A percentile compares a stretch with the other conserved stretches of the same genome.
Conservation (phyloP, 2,888 invertebrate genomes). For the Onthophagus sagittarius region DNA sequence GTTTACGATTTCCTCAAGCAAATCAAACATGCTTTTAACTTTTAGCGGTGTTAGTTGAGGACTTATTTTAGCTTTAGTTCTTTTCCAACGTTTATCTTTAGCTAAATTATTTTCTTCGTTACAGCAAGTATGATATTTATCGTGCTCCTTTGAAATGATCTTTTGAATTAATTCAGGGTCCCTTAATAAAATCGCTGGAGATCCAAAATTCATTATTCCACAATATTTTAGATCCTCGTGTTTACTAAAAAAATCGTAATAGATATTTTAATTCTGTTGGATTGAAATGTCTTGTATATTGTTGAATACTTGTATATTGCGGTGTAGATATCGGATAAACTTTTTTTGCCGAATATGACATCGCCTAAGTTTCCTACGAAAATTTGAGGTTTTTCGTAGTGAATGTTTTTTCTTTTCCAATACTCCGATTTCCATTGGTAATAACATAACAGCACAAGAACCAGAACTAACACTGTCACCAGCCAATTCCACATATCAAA, state of each 20-base stretch:
- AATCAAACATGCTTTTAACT: conserved; percentile 18
- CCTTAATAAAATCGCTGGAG: conserved; percentile 21
- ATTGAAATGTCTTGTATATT: neutral
- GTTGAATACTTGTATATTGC: conserved; percentile 7
- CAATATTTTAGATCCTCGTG: conserved; percentile 17
- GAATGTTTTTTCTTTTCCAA: conserved; percentile 12
- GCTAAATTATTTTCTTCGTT: conserved; percentile 23
- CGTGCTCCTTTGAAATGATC: conserved; percentile 26
- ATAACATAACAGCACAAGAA: neutral
- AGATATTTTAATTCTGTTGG: neutral
- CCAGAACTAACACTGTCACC: neutral
- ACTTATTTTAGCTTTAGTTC: conserved; percentile 31
- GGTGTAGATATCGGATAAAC: neutral
- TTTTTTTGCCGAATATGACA: neutral
- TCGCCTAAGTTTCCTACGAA: conserved; percentile 6
- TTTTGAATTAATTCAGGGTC: conserved; percentile 25
- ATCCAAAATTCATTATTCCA: conserved; percentile 25
- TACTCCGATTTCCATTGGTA: conserved; percentile 2
- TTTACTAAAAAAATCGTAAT: neutral
- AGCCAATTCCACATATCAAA: neutral
- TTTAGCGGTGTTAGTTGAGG: conserved; percentile 37
- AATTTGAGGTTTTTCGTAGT: neutral
- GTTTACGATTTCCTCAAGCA: conserved; percentile 6
- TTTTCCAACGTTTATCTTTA: conserved; percentile 28
- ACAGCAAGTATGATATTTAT: conserved; percentile 23